Percentiles rank a stretch among this genome's conserved stretches.
Conservation (phyloP, 2,797 vertebrate species). For the Clarias platycephalus region DNA sequence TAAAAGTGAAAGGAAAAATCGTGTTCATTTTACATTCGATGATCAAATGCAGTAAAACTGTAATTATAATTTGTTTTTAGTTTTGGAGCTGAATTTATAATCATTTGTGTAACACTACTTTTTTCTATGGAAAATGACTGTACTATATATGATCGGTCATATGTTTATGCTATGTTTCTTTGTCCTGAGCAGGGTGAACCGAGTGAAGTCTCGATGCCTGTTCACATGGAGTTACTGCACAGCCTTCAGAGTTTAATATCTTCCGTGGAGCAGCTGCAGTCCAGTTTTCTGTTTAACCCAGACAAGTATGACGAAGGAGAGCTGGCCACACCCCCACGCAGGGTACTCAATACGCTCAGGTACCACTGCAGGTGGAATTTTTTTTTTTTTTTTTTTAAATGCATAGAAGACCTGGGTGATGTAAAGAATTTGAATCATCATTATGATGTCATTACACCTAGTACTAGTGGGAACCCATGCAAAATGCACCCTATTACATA, state of each 20-base stretch:
- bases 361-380: conserved; percentile 57
- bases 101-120: neutral
- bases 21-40: neutral
- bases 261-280: conserved; percentile 91
- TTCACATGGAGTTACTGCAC: conserved; percentile 85
- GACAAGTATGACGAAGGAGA: conserved; percentile 85
- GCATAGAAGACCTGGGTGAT: neutral
- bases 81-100: neutral
- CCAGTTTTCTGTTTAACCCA: conserved; percentile 87
- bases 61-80: neutral
- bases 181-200: conserved; percentile 62
- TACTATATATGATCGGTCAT: neutral
- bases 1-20: neutral
- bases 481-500: too few relatives aligned
- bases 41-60: neutral
- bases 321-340: conserved; percentile 88
- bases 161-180: neutral
- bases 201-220: conserved; percentile 72
- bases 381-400: neutral
- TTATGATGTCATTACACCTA: neutral
- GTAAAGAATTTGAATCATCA: neutral
- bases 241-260: conserved; percentile 89
- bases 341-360: conserved; percentile 91
- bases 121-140: neutral
- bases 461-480: too few relatives aligned